phyloP scores from a whole-genome alignment of 2,113 vertebrate species.

The Amphilophus citrinellus region DNA sequence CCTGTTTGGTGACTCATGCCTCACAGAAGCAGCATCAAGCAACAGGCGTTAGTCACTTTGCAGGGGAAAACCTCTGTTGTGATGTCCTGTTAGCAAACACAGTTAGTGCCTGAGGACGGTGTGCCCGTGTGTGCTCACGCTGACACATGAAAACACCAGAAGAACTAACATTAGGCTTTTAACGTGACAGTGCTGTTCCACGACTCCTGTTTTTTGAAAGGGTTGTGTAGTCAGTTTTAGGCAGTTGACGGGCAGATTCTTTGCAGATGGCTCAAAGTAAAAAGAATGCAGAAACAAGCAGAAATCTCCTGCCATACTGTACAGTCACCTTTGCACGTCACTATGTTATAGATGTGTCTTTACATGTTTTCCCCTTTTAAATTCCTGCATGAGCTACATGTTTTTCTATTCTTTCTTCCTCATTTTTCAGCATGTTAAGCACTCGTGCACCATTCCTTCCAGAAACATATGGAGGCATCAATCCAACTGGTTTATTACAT shows the following conservation, averaged over 20 bases:
- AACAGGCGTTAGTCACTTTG: background rate
- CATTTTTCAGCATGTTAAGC: background rate
- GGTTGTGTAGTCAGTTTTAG: background rate
- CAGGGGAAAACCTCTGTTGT: constrained; percentile 1
- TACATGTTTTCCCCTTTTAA: background rate
- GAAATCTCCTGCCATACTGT: background rate
- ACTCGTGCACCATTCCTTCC: background rate
- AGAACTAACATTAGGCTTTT: constrained; percentile 1
- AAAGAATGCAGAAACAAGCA: background rate
- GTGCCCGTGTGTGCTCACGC: background rate
- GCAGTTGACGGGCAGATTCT: background rate
- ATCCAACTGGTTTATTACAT: background rate
- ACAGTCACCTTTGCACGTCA: background rate
- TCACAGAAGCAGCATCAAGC: background rate
- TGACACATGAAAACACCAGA: constrained; percentile 5
- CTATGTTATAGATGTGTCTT: background rate
- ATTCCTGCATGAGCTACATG: background rate
- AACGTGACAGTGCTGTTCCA: background rate
- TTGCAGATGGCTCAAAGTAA: background rate
- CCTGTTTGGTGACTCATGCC: constrained; percentile 2
- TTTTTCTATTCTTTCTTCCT: background rate
- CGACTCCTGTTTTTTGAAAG: background rate
- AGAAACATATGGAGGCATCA: background rate
- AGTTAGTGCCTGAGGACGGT: background rate
- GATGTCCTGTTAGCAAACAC: constrained; percentile 7